Percentiles rank a stretch among this genome's conserved stretches.
Conservation (phyloP, 2,888 invertebrate genomes). For the Eumerus sabulonum region DNA sequence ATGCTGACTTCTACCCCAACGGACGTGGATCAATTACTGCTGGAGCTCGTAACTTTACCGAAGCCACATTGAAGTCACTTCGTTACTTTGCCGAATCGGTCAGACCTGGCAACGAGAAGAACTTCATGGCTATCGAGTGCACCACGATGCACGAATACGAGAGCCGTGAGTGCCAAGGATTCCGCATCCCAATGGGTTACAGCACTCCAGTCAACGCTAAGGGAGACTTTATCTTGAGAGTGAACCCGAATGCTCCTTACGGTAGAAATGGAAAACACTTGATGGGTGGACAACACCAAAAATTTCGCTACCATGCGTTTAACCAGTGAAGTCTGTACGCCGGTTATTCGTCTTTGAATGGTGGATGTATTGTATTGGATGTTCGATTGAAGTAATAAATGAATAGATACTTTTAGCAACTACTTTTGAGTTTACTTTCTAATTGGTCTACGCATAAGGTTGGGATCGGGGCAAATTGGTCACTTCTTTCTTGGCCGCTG, state of each 20-base stretch:
- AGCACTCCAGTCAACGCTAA: slow-evolving; percentile 72
- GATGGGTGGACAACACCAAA: neutral
- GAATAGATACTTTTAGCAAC: too few relatives aligned
- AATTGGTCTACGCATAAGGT: slow-evolving; percentile 39
- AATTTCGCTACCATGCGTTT: too few relatives aligned
- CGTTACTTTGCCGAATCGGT: slow-evolving; percentile 77
- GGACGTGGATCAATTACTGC: slow-evolving; percentile 73
- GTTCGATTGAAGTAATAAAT: neutral
- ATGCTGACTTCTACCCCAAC: slow-evolving; percentile 78
- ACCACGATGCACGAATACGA: slow-evolving; percentile 75
- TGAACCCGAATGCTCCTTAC: slow-evolving; percentile 75
- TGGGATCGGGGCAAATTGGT: too few relatives aligned
- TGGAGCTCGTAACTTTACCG: slow-evolving; percentile 74
- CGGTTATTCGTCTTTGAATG: neutral
- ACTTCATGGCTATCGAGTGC: slow-evolving; percentile 76
- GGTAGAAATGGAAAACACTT: slow-evolving; percentile 71
- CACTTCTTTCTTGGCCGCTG: too few relatives aligned
- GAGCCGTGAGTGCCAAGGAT: slow-evolving; percentile 73
- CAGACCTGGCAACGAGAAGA: slow-evolving; percentile 75
- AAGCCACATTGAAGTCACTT: slow-evolving; percentile 74
- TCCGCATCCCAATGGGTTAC: slow-evolving; percentile 76
- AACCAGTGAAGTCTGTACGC: neutral
- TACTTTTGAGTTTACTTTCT: slow-evolving; percentile 34
- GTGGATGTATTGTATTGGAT: neutral
- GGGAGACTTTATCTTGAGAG: slow-evolving; percentile 76